A percentile compares a stretch with the other conserved stretches of the same genome.
These are phyloP conservation scores for Emydura subglobosa DNA, from an alignment of 2,113 vertebrate species.

Conservation along the genomic window DNA sequence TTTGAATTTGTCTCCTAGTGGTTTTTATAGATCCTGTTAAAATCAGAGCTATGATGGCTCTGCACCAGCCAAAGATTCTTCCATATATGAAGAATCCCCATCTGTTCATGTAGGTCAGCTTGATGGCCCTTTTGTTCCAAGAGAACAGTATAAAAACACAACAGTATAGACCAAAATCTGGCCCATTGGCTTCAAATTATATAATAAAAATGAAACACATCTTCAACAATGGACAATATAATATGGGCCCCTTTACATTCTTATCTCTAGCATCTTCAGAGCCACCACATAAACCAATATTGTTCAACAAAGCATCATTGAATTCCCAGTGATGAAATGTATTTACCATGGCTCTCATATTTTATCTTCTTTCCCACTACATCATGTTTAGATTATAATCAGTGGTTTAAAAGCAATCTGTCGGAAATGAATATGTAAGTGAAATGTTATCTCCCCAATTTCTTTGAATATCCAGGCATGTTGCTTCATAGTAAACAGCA, in stretches of 20 bases:
- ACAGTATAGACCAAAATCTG: background rate
- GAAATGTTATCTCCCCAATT: background rate
- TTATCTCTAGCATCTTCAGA: background rate
- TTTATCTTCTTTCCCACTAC: background rate
- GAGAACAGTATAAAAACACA: background rate
- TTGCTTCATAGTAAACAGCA: background rate
- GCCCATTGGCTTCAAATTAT: background rate
- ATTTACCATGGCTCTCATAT: background rate
- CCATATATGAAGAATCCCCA: fast-evolving
- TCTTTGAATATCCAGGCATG: background rate
- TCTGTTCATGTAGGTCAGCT: background rate
- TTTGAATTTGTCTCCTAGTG: fast-evolving
- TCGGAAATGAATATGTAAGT: background rate
- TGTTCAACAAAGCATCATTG: too few relatives aligned
- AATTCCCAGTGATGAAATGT: background rate
- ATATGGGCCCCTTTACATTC: background rate
- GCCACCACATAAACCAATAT: background rate
- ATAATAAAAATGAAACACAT: background rate
- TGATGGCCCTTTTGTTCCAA: background rate
- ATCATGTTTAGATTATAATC: background rate
- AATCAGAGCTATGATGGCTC: background rate
- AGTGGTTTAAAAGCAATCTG: background rate
- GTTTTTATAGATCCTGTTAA: background rate
- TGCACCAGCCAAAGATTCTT: background rate
- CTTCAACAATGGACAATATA: background rate